phyloP scores from a whole-genome alignment of 1,140 invertebrate genomes.

The Caenorhabditis brenneri region DNA sequence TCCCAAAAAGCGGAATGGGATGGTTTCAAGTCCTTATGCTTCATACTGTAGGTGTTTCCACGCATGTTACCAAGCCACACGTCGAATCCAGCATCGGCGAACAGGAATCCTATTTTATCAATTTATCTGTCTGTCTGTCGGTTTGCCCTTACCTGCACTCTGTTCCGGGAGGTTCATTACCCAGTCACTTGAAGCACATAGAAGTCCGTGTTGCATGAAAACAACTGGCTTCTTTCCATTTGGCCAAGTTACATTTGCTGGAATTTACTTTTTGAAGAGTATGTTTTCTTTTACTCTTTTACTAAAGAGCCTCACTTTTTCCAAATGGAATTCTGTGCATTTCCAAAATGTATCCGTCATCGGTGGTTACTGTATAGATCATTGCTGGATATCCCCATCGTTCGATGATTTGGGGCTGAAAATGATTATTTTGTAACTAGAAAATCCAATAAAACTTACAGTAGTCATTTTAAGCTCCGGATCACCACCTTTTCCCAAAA shows the following conservation, averaged over 20 bases:
- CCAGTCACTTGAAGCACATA: constrained; percentile 42
- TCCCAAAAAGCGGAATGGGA: constrained; percentile 71
- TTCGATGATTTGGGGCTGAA: constrained; percentile 60
- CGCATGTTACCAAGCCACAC: constrained; percentile 79
- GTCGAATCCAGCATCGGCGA: constrained; percentile 79
- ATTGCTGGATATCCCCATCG: constrained; percentile 77
- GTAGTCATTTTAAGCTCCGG: constrained; percentile 43
- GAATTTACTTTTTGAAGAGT: constrained; percentile 32
- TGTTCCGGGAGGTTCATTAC: constrained; percentile 51
- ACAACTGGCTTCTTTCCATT: constrained; percentile 42
- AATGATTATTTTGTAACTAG: neutral
- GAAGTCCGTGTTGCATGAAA: constrained; percentile 56
- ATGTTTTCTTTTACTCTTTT: too few species aligned
- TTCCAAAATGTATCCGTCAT: too few species aligned
- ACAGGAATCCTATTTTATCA: constrained; percentile 77
- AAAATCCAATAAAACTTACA: neutral
- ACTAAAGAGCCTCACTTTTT: constrained; percentile 70
- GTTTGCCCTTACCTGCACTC: constrained; percentile 76
- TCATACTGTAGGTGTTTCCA: constrained; percentile 77
- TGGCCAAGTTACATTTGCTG: neutral
- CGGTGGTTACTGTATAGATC: constrained; percentile 76
- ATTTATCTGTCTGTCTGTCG: too few species aligned
- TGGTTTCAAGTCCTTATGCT: constrained; percentile 71
- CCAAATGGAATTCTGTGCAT: constrained; percentile 78
- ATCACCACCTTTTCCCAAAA: constrained; percentile 7